These are phyloP conservation scores for Zaprionus bogoriensis DNA, from an alignment of 2,888 invertebrate species.

Conservation along the genomic window DNA sequence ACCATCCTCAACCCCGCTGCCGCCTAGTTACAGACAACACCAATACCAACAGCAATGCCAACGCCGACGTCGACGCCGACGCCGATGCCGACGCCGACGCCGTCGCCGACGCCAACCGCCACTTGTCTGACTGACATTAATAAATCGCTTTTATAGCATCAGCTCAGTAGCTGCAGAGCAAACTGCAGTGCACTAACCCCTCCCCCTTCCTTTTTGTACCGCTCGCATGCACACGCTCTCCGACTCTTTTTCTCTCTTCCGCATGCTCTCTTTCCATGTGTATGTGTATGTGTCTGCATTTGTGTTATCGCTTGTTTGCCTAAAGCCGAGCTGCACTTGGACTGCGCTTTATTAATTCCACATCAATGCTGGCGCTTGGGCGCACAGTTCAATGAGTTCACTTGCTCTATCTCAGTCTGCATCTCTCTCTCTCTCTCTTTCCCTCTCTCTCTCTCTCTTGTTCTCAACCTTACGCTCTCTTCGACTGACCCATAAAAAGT, in stretches of 20 bases:
- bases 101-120: slow-evolving; percentile 51
- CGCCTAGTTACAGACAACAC: too few species aligned
- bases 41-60: too few species aligned
- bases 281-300: neutral
- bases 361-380: slow-evolving; percentile 59
- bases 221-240: slow-evolving; percentile 13
- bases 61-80: neutral
- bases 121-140: slow-evolving; percentile 75
- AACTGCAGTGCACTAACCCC: too few species aligned
- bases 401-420: neutral
- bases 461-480: neutral
- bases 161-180: slow-evolving; percentile 40
- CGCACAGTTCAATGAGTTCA: slow-evolving; percentile 59
- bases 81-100: neutral
- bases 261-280: neutral
- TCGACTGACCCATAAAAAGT: slow-evolving; percentile 34
- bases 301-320: slow-evolving; percentile 42
- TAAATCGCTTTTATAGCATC: slow-evolving; percentile 75
- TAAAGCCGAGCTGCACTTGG: slow-evolving; percentile 39
- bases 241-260: slow-evolving; percentile 7
- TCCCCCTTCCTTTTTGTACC: too few species aligned
- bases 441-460: neutral
- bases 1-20: too few species aligned
- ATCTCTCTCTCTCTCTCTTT: neutral
- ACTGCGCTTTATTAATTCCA: slow-evolving; percentile 68